These are phyloP conservation scores for Cephalopterus ornatus DNA, from an alignment of 2,113 vertebrate species.

Conservation along the genomic window DNA sequence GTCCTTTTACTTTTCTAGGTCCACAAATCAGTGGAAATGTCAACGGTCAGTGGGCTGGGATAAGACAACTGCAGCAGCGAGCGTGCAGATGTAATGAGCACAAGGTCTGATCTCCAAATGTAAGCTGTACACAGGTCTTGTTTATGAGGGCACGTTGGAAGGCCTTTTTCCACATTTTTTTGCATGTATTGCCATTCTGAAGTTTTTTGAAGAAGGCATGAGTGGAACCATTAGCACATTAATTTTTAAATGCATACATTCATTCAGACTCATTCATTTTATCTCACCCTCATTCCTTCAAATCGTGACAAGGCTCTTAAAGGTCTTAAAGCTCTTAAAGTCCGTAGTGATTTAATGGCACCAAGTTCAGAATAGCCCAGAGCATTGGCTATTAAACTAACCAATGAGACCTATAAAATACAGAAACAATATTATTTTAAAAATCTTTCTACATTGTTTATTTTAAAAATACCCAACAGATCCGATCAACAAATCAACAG, in stretches of 20 bases:
- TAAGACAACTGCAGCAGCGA: background rate
- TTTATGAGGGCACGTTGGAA: background rate
- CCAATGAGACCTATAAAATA: slow-evolving; percentile 86
- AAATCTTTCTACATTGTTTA: background rate
- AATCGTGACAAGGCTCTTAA: slow-evolving; percentile 96
- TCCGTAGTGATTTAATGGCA: slow-evolving; percentile 95
- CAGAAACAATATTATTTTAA: background rate
- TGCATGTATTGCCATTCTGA: background rate
- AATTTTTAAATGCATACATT: slow-evolving; percentile 9
- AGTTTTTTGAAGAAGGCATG: background rate
- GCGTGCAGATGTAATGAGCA: background rate
- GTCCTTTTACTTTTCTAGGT: background rate
- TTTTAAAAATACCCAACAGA: background rate
- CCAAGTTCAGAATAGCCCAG: slow-evolving; percentile 85
- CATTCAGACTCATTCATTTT: slow-evolving; percentile 8
- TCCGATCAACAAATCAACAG: background rate
- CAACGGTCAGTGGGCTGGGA: background rate
- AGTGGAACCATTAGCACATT: background rate
- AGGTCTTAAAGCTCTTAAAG: slow-evolving; percentile 93
- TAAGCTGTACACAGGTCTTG: background rate
- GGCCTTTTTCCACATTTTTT: background rate
- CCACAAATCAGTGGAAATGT: background rate
- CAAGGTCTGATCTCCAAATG: background rate
- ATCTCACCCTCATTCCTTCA: slow-evolving; percentile 98
- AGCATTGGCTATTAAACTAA: slow-evolving; percentile 90